phyloP scores from a whole-genome alignment of 2,888 invertebrate species.

The Conistra vaccinii region DNA sequence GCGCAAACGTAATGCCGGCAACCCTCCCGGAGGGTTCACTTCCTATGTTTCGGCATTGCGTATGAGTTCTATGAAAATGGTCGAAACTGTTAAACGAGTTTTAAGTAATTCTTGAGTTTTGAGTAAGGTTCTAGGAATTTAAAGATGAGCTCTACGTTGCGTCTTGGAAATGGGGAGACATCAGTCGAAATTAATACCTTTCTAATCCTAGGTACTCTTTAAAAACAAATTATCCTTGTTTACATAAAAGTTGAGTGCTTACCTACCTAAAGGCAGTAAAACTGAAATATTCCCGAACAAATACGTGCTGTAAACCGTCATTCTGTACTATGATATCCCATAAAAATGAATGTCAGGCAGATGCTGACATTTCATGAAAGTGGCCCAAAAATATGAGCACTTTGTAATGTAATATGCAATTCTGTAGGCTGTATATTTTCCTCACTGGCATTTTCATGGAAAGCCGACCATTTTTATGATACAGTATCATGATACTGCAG shows the following conservation, averaged over 20 bases:
- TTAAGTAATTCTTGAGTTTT: too few relatives aligned
- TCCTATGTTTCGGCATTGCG: too few relatives aligned
- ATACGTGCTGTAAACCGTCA: conserved; percentile 40
- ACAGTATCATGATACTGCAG: conserved; percentile 33
- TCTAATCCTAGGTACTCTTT: conserved; percentile 18
- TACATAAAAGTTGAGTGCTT: not conserved
- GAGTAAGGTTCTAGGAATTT: not conserved
- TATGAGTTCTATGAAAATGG: too few relatives aligned
- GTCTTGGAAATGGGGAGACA: conserved; percentile 1
- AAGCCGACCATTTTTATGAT: conserved; percentile 54
- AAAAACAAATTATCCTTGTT: not conserved
- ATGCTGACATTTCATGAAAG: conserved; percentile 66
- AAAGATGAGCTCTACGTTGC: too few relatives aligned
- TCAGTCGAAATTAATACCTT: not conserved
- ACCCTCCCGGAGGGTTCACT: too few relatives aligned
- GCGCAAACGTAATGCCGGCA: too few relatives aligned
- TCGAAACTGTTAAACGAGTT: too few relatives aligned
- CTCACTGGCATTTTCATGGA: conserved; percentile 61
- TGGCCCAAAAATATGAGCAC: conserved; percentile 65
- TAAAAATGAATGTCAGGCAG: conserved; percentile 68
- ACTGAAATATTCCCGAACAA: conserved; percentile 34
- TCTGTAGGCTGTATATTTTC: conserved; percentile 68
- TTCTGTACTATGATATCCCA: conserved; percentile 62
- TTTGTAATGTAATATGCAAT: conserved; percentile 72
- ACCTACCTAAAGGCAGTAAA: conserved; percentile 2